phyloP scores from a whole-genome alignment of 2,888 invertebrate genomes.

The Ferrisia virgata region DNA sequence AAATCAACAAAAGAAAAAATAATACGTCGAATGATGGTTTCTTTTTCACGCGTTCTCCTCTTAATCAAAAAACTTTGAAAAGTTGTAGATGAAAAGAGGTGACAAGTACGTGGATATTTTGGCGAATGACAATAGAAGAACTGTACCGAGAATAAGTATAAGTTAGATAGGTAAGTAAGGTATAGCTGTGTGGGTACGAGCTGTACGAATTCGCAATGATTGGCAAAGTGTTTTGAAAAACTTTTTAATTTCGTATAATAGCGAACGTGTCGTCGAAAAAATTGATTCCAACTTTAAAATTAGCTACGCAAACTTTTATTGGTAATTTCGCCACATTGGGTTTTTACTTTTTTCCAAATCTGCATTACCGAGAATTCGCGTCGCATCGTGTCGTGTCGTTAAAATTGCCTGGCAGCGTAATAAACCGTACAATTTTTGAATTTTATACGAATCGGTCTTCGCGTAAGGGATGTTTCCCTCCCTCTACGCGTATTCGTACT shows the following conservation, averaged over 20 bases:
- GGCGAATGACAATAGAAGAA: neutral
- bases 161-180: neutral
- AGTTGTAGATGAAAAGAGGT: neutral
- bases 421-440: neutral
- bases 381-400: too few relatives aligned
- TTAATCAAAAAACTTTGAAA: neutral
- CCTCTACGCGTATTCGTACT: too few relatives aligned
- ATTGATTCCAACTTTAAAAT: neutral
- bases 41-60: neutral
- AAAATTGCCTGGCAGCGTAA: too few relatives aligned
- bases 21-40: neutral
- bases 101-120: conserved; percentile 5
- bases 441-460: neutral
- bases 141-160: neutral
- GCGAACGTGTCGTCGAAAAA: neutral
- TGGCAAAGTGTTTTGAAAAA: neutral
- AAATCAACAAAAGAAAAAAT: neutral
- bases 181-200: neutral
- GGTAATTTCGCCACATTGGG: neutral
- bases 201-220: neutral
- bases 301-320: conserved; percentile 5
- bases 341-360: neutral
- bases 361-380: too few relatives aligned
- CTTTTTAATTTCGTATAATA: neutral
- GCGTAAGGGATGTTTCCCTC: too few relatives aligned